Conservation (phyloP, 2,113 vertebrate species). For the Turnix velox region DNA sequence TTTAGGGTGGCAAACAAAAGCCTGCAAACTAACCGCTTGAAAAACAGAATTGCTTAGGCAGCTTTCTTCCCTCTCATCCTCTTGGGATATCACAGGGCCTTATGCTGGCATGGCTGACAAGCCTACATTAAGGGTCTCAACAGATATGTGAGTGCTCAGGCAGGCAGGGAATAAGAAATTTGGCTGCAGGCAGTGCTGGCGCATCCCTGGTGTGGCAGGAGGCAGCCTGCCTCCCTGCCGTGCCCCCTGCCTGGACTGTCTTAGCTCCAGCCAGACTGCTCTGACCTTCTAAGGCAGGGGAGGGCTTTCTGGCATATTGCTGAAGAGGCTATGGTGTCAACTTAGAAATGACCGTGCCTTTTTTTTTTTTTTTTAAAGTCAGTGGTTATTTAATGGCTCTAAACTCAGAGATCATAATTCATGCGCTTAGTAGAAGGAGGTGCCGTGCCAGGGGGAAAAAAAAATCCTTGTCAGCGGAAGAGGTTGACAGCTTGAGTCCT, state of each 20-base stretch:
- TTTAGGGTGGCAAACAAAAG: neutral
- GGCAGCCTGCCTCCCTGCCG: neutral
- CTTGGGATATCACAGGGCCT: neutral
- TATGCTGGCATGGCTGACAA: neutral
- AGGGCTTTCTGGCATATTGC: neutral
- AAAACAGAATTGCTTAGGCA: neutral
- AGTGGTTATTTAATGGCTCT: neutral
- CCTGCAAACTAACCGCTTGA: neutral
- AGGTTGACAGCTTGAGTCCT: neutral
- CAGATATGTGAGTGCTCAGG: neutral
- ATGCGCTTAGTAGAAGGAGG: neutral
- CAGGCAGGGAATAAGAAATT: neutral
- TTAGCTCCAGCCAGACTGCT: neutral
- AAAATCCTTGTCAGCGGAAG: neutral
- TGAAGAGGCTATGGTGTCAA: neutral
- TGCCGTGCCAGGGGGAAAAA: neutral
- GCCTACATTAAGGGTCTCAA: neutral
- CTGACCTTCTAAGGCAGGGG: neutral
- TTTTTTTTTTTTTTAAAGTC: neutral
- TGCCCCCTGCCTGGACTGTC: neutral
- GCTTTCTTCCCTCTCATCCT: neutral
- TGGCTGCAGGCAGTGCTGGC: fast-evolving
- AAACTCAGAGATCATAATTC: neutral
- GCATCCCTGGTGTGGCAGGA: fast-evolving
- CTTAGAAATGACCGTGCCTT: neutral